Percentiles rank a stretch among this genome's conserved stretches.
Evolutionary conservation across 2,113 vertebrate species (phyloP).

Genomic region (Acinonyx jubatus): DNA sequence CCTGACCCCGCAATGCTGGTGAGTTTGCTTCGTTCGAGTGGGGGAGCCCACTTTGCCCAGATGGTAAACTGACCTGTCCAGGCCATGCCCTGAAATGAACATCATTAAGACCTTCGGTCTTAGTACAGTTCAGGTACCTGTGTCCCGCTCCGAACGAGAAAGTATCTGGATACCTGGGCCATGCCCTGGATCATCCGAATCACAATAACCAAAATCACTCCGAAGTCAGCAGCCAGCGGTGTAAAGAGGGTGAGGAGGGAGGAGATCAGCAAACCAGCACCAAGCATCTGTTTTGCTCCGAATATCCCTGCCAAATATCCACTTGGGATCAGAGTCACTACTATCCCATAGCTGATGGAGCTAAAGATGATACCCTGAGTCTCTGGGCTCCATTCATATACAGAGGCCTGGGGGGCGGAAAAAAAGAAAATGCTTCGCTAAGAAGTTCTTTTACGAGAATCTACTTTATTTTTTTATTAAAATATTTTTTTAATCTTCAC

Average conservation of each 20-base stretch:
- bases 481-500: too few species aligned
- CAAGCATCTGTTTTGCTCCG: conserved; percentile 87
- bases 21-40: conserved; percentile 88
- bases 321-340: conserved; percentile 89
- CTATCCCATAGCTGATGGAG: conserved; percentile 91
- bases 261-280: conserved; percentile 87
- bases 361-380: conserved; percentile 89
- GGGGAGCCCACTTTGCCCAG: conserved; percentile 92
- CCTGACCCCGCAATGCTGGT: conserved; percentile 87
- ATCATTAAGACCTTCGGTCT: not conserved
- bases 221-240: conserved; percentile 85
- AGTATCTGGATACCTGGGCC: conserved; percentile 74
- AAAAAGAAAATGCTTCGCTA: not conserved
- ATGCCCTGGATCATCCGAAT: conserved; percentile 73
- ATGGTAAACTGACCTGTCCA: conserved; percentile 91
- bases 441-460: not conserved
- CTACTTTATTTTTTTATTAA: too few species aligned
- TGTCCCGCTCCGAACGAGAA: not conserved
- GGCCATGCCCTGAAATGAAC: conserved; percentile 87
- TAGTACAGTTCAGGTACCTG: not conserved
- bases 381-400: conserved; percentile 76
- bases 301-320: conserved; percentile 89
- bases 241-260: conserved; percentile 88
- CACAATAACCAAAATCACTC: conserved; percentile 75
- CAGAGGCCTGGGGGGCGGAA: not conserved